Evolutionary conservation across 2,888 invertebrate genomes (phyloP), one percentile per base, ranked within the genome.

Genomic region (Eugnorisma glareosa): DNA sequence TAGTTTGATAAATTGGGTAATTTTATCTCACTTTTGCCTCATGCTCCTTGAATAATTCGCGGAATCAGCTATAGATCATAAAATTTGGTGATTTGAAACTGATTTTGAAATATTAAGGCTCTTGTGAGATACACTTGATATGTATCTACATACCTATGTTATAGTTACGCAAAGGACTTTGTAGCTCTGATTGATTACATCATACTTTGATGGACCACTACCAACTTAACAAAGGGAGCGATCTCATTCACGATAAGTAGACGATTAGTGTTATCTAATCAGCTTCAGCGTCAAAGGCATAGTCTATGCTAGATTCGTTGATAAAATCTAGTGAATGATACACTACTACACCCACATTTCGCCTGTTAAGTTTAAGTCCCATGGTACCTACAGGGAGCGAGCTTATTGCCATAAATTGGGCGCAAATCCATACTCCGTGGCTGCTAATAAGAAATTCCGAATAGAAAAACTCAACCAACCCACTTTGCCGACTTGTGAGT

Each of bases 1-100:
- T 86, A 82, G 79, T 85, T 84, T 88, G 86, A 87, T 88, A 87
- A 88, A 87, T 87, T 86, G 88, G 69, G 87, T 87, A 87, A 88
- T 88, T 87, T 88, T 87, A 87, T 87, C 86, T 85, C 85, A 87
- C 85, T 88, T 87, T 83, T 64, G 79, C 75, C 77, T 78, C 75
- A 75, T 78, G 73, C 71, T 82, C 59, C 79, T 73, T 84, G 79
- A 88, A 80, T 80, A 78, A 84, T 86, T 86, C 75, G 66, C 37
- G 54, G 67, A 81, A 72, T 80, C 66, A 69, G 79, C 81, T 66
- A 84, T 84, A 82, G 75, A 86, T 86, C 81, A 74, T 77, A 70
- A 73, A 78, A 74, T 63, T 75, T 18, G 68, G 84, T 37, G 67
- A 82, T 70, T 78, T 83, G 43, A 83, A 31, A 73, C 63, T 67